Base-by-base conservation (phyloP, 2,113 vertebrate genomes). In the Tautogolabrus adspersus region DNA sequence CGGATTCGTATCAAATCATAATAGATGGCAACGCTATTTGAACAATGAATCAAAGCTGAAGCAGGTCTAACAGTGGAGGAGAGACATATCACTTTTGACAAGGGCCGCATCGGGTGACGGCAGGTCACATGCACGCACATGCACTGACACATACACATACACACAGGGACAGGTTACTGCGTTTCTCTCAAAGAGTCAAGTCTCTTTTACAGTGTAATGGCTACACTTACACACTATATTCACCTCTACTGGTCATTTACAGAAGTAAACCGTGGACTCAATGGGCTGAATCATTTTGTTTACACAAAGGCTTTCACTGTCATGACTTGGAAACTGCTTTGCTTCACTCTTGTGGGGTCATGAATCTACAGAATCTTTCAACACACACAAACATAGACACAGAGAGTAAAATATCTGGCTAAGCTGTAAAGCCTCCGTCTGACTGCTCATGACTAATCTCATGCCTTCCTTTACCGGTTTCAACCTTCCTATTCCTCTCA, bases 41-140 rank as follows among this genome's bases (percentile, higher is more conserved):
- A 89, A 83, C 88, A 89, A 87, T 92, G 85, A 89, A 86, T 93
- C 90, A 91, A 77, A 86, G 84, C 83, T 78, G 79, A 86, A 90
- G 76, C 77, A 69, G 77, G 64, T 74, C 70, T 83, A 66, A 71
- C 59, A 63, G 61, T 74, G 46, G 63, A 86, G 87, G 67, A 68
- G 79, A 85, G 74, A 86, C 85, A 83, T 84, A 89, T 90, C 84
- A 82, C 68, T 54, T 79, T 83, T 90, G 90, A 89, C 87, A 85
- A 66, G 66, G 69, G 75, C 67, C 54, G 38, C 72, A 80, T 30
- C 80, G 52, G 85, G 78, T 74, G 62, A 87, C 79, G 85, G 66
- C 54, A 47, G 85, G 68, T 86, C 72, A 77, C 44, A 26, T 44
- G 58, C 68, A 23, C 38, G 64, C 37, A 21, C 12, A 19, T 58